Base-by-base conservation (phyloP, 2,888 invertebrate species). In the Meliscaeva auricollis region DNA sequence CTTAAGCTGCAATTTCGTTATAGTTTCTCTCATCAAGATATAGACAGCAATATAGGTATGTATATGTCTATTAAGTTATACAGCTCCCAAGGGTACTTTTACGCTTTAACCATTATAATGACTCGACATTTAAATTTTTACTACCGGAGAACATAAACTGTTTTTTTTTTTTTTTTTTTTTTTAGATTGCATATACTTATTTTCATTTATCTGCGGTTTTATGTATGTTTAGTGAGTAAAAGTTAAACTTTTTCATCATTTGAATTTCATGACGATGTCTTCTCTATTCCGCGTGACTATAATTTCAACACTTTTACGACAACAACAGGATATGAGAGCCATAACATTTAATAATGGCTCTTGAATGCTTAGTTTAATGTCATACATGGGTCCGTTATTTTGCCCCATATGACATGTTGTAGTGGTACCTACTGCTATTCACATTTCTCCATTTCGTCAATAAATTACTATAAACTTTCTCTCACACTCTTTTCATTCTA, bases 271-370 rank as follows among this genome's bases (percentile, higher is more conserved):
- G 9, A 9, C 38, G 38, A 7, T 26, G 3, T 26, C 2, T 26
- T 26, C 4, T 17, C 58, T 35, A 6, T 46, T 35, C 1, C 32
- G 20, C 20, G 64, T 30, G n/a, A n/a, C 30, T 41, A 41, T 64
- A 72, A 35, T 54, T 60, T 32, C 60, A 44, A 70, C 66, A 70
- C 70, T 70, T 76, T 76, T 60, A 84, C 32, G 80, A 80, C 80
- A 75, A 77, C 46, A 66, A 80, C 80, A 80, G 84, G 75, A 84
- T 79, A 70, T 75, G 74, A 79, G 69, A 64, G n/a, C 74, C 56
- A 70, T 79, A 69, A 78, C 70, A 54, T 48, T 38, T 54, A 60
- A 77, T 46, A 78, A 78, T 38, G 58, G 22, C 68, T 48, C 35
- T 70, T 69, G 70, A 17, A 46, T 56, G 30, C 62, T 20, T 75